Conservation (phyloP, 2,888 invertebrate species). For the Leptopterna dolabrata region DNA sequence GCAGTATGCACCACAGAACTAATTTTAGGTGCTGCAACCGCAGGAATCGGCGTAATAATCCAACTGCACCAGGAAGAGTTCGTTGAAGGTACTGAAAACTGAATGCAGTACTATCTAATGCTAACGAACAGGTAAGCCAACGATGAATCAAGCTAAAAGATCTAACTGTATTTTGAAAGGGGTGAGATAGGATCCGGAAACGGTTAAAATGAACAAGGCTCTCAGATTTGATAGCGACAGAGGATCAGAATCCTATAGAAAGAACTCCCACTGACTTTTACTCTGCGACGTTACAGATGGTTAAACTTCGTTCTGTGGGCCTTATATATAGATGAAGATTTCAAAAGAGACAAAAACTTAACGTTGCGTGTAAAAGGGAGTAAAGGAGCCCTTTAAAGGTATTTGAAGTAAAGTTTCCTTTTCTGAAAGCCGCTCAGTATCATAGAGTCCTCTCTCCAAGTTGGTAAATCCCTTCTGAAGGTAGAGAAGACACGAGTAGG, state of each 20-base stretch:
- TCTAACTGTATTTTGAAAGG: too few species aligned
- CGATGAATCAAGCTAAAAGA: too few species aligned
- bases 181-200: too few species aligned
- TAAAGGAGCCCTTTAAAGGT: neutral
- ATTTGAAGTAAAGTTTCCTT: slow-evolving; percentile 9
- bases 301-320: neutral
- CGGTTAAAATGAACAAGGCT: neutral
- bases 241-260: neutral
- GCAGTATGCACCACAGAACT: too few species aligned
- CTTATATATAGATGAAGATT: neutral
- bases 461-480: neutral
- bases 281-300: neutral
- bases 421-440: slow-evolving; percentile 4
- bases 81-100: too few species aligned
- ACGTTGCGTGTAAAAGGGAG: neutral
- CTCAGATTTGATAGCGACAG: neutral
- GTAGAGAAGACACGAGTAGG: neutral
- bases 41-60: too few species aligned
- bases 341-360: slow-evolving; percentile 17
- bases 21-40: too few species aligned
- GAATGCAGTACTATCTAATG: too few species aligned
- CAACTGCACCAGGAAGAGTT: too few species aligned
- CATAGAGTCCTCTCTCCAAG: neutral
- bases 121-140: too few species aligned
- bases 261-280: neutral